phyloP scores from a whole-genome alignment of 2,797 vertebrate genomes.

The Phoeniculus purpureus region DNA sequence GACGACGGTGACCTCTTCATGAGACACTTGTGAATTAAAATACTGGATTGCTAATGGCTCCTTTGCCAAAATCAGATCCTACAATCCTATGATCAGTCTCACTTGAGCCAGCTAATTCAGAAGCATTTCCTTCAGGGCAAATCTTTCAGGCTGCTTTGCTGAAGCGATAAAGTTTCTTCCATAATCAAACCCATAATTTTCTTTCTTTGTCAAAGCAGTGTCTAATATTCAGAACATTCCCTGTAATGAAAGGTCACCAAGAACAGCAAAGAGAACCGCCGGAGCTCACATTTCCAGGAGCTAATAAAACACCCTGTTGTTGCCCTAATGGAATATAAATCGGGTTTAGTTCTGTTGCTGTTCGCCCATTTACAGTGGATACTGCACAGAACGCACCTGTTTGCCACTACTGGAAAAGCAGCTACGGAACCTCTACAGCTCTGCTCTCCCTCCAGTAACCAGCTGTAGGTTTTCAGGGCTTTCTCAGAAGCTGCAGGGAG shows the following conservation, averaged over 20 bases:
- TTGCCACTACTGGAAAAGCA: not conserved
- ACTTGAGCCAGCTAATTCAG: not conserved
- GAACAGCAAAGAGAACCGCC: not conserved
- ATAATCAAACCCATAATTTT: not conserved
- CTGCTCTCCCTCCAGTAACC: not conserved
- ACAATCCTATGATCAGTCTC: too few relatives aligned
- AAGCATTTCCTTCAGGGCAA: not conserved
- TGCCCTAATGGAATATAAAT: not conserved
- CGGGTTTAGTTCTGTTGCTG: not conserved
- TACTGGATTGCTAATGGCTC: not conserved
- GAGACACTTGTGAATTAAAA: not conserved
- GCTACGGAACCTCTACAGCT: not conserved
- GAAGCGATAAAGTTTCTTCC: not conserved
- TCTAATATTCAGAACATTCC: not conserved
- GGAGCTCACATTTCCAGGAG: not conserved
- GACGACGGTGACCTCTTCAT: not conserved
- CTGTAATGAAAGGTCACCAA: not conserved
- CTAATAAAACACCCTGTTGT: not conserved
- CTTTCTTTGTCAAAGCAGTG: not conserved
- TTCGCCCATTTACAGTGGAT: not conserved
- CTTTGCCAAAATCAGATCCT: too few relatives aligned
- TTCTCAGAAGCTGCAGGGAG: not conserved
- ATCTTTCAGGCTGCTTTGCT: not conserved
- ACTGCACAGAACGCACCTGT: not conserved
- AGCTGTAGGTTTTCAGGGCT: not conserved